Evolutionary conservation across 2,797 vertebrate species (phyloP).

Genomic region (Petrocephalus schoutedeni): DNA sequence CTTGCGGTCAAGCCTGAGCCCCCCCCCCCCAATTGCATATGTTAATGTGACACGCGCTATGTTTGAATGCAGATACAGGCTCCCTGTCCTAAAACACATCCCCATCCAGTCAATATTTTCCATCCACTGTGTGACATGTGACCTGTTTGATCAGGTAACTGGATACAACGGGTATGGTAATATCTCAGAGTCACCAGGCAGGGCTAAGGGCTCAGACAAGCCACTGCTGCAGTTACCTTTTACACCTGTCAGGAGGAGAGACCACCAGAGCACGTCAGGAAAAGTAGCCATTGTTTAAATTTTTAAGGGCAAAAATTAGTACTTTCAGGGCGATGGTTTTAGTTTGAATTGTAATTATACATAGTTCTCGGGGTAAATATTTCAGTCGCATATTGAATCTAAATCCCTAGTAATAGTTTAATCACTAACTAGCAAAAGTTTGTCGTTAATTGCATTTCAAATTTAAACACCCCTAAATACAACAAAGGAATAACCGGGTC

Average conservation of each 20-base stretch:
- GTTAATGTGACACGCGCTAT: background rate
- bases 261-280: background rate
- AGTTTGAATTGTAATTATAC: background rate
- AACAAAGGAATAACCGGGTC: background rate
- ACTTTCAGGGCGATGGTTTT: background rate
- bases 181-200: background rate
- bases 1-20: background rate
- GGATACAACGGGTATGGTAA: background rate
- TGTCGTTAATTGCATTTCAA: constrained; percentile 2
- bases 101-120: background rate
- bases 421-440: background rate
- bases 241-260: background rate
- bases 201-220: too few species aligned
- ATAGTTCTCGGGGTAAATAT: background rate
- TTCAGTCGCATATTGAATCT: background rate
- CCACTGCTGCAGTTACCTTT: background rate
- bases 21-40: background rate
- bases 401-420: constrained; percentile 4
- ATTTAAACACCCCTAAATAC: background rate
- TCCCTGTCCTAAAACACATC: background rate
- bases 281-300: background rate
- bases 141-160: background rate
- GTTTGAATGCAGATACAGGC: background rate
- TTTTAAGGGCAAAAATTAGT: background rate
- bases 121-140: background rate